Evolutionary conservation across 35 echinoderm and acorn worm species (phyloP).

Genomic region (Eucidaris tribuloides): DNA sequence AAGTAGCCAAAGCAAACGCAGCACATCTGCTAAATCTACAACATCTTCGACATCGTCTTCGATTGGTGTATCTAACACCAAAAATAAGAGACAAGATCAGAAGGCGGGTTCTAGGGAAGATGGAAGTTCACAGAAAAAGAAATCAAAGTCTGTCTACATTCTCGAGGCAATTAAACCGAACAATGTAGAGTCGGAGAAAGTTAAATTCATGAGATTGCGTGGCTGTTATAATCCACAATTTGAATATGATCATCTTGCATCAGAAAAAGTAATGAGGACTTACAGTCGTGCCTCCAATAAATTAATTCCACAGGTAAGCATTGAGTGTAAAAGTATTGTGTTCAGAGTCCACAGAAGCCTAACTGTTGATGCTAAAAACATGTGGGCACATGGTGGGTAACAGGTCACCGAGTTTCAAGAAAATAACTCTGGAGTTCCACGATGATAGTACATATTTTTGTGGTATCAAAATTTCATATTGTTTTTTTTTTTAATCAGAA

Average conservation of each 20-base stretch:
- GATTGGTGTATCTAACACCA: too few species aligned
- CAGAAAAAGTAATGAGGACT: slow-evolving; percentile 38
- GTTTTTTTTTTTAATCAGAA: too few species aligned
- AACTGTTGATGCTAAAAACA: background rate
- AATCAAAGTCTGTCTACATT: slow-evolving; percentile 49
- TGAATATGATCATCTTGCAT: slow-evolving; percentile 58
- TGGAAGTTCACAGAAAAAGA: slow-evolving; percentile 10
- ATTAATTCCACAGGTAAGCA: slow-evolving; percentile 58
- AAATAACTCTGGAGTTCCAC: too few species aligned
- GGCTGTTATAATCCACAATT: slow-evolving; percentile 70
- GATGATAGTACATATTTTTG: too few species aligned
- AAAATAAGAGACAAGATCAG: too few species aligned
- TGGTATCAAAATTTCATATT: too few species aligned
- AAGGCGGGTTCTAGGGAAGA: too few species aligned
- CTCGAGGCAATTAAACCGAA: slow-evolving; percentile 68
- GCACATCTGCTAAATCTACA: too few species aligned
- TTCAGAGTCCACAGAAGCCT: background rate
- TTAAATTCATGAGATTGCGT: slow-evolving; percentile 57
- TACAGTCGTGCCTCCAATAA: slow-evolving; percentile 48
- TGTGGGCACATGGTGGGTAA: background rate
- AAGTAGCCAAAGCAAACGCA: too few species aligned
- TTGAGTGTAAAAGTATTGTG: background rate
- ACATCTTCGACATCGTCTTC: too few species aligned
- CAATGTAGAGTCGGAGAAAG: slow-evolving; percentile 74
- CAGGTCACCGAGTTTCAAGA: too few species aligned